Evolutionary conservation across 2,113 vertebrate species (phyloP), one percentile per base, ranked within the genome.

Genomic region (Nothoprocta perdicaria): DNA sequence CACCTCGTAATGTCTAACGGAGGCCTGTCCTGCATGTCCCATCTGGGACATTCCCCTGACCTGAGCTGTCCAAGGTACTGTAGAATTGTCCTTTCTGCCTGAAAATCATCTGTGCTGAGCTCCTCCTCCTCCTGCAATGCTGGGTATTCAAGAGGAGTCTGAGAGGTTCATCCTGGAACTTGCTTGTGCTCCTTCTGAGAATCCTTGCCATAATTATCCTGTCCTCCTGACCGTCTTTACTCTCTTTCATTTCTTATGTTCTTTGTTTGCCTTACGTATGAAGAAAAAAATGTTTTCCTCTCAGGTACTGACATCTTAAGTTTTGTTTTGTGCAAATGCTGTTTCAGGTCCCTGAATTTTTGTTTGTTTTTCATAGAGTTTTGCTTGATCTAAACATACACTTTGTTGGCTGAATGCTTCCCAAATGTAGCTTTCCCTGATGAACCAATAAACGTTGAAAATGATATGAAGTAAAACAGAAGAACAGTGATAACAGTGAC

Each of bases 11-110:
- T 19, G 69, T 16, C 43, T 60, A 11, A 40, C 6, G 1, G 10
- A 45, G 77, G 48, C 57, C 52, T n/a, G 65, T 75, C 19, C 72
- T 27, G 33, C 48, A 9, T 2, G 50, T 61, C 12, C 81, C 55
- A 2, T 53, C 13, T 45, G 68, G 48, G 40, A 76, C 35, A 38
- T 38, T 84, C 65, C 65, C 48, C 53, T 29, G 14, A 2, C 55
- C 65, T 86, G 96, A 96, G 90, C 97, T 96, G 88, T 97, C 97
- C 95, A 83, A 79, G 94, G 96, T 96, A 23, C 96, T 96, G 93
- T 2, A 85, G 23, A 53, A 53, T 43, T 61, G 24, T 45, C 10
- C 35, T 8, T 41, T 71, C 35, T 6, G 2, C 23, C 16, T 33
- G 29, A 40, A 68, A 80, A 46, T n/a, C 48, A 21, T 15, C 33